Evolutionary conservation across 2,888 invertebrate genomes (phyloP), one percentile per base, ranked within the genome.

Genomic region (Stegophylla sp.): DNA sequence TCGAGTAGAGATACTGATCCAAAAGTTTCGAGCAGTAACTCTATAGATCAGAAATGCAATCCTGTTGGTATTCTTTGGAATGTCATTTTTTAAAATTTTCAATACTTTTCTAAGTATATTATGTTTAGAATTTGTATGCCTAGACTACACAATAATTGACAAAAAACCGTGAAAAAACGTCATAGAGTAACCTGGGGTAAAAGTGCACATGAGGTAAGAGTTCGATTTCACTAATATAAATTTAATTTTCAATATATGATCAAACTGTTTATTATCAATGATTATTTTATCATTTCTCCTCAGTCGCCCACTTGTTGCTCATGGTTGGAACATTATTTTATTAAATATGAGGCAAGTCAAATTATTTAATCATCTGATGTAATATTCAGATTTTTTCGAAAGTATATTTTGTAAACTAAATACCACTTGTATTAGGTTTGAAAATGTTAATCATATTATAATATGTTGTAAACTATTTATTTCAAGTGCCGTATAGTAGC

Each of bases 101-200:
- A n/a, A n/a, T n/a, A 34, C 34, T 34, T 34, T 34, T 34, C 82
- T 85, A n/a, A 83, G 83, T 81, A 28, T 85, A 23, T 85, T 84
- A 69, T 85, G 85, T 82, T 82, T 79, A 13, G 15, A 2, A 13
- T 9, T 45, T 45, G 45, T 45, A 45, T 34, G 34, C 7, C 34
- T 34, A 7, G 34, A 34, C 34, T 34, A 7, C 4, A 5, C 7
- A 34, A 34, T 5, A 34, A 7, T 34, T 34, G 7, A 5, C 3
- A 34, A 5, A 34, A 34, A 7, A 5, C 4, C 34, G 3, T 34
- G 34, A 34, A 34, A 34, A 34, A 34, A 34, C 7, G 34, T 7
- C 34, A n/a, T 34, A 34, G 48, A 48, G 48, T 48, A 48, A 15
- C 48, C 1, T 48, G 48, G 15, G 48, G 48, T 48, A 48, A 48